Base-by-base conservation (phyloP, 1,140 invertebrate genomes). In the Apis mellifera region DNA sequence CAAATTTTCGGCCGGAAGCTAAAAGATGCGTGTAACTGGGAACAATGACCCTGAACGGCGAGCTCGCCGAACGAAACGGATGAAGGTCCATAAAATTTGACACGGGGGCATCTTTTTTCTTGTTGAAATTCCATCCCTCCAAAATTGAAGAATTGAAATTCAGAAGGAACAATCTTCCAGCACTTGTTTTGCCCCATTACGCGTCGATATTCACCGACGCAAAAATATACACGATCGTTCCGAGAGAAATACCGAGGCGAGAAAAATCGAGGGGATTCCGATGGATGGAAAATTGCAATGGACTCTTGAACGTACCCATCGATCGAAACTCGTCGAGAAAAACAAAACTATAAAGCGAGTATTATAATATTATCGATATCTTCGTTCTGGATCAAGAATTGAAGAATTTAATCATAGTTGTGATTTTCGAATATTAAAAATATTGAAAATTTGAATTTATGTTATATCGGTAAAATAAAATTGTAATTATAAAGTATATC, bases 221-320 rank as follows among this genome's bases (percentile, higher is more conserved):
- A 32, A 68, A 42, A 52, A 54, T 42, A 11, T 21, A 54, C 68
- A n/a, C 48, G 21, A 42, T 32, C 15, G n/a, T 52, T 64, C 50
- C 62, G 23, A 19, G 23, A 50, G 12, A 55, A 66, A 54, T 19
- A 21, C 52, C 32, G 17, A 19, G 19, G 19, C n/a, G 26, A 70
- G 65, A 78, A 77, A 68, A 78, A 70, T 78, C 54, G 54, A 11
- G 12, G n/a, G 64, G 65, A 68, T 57, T 32, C 32, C 75, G 68
- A 78, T 78, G 75, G 57, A 68, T n/a, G 32, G 64, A 59, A 57
- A 78, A 78, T 78, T 78, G 64, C 65, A 23, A 19, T 19, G 54
- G 32, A 23, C 11, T 17, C 12, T 23, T 42, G 32, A 42, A 7
- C 7, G 55, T 17, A 32, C 12, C 0, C 52, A 2, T 8, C 11